Evolutionary conservation across 2,113 vertebrate species (phyloP), one percentile per base, ranked within the genome.

Genomic region (Taurulus bubalis): DNA sequence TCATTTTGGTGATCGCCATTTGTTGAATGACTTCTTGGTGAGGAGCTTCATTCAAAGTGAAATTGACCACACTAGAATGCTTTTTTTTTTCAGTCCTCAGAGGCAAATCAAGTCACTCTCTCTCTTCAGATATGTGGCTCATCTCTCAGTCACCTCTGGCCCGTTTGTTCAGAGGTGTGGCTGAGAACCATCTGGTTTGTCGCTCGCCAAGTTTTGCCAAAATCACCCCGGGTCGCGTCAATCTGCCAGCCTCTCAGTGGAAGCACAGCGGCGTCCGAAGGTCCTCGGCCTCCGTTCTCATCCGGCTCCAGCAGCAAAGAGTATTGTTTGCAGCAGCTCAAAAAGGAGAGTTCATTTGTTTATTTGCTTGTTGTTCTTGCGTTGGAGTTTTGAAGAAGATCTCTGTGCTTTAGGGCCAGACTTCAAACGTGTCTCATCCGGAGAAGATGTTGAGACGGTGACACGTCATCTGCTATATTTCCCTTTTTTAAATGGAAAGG

Each of bases 401-500:
- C 75, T 75, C 86, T 62, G 75, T 68, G 58, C 71, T 42, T 6
- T 85, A 85, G 83, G 79, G 86, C 66, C 87, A 87, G 77, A 85
- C 85, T 42, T 82, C 60, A 40, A 56, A 49, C 8, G 6, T 3
- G 28, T 75, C 79, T 86, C 74, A 49, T 28, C 85, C 11, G 73
- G 81, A 84, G 80, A 20, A 66, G 42, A 85, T 71, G 42, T 75
- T 20, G 67, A 80, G 49, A 75, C 55, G 0, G 55, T 40, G 75
- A 79, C 51, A 85, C 65, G 1, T 30, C 76, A 0, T 38, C 75
- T 56, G 75, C 77, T 80, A 71, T 70, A 47, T 81, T 75, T 72
- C 66, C 77, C 88, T 12, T 74, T n/a, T 72, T 74, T 72, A 83
- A 84, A 65, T 75, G 89, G 91, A 85, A 88, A 91, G 67, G 85